Conservation (phyloP, 2,797 vertebrate species). For the Simalia tracyae region DNA sequence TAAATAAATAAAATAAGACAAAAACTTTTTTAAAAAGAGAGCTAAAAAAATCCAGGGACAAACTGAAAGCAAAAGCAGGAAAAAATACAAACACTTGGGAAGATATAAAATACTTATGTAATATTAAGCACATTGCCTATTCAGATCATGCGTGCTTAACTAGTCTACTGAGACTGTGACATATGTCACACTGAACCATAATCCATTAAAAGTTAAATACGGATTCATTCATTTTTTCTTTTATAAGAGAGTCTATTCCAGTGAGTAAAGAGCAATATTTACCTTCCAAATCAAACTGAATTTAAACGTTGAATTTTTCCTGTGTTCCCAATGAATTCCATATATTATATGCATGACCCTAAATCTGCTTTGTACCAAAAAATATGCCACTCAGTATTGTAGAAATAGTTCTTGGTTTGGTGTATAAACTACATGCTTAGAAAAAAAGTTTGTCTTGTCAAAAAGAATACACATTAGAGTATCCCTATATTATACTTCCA, state of each 20-base stretch:
- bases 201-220: constrained; percentile 15
- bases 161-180: not conserved
- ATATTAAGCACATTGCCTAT: not conserved
- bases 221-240: not conserved
- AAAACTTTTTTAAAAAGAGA: not conserved
- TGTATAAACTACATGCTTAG: not conserved
- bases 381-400: constrained; percentile 35
- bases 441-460: constrained; percentile 13
- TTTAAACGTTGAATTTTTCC: accelerated
- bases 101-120: not conserved
- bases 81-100: not conserved
- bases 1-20: not conserved
- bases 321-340: constrained; percentile 46
- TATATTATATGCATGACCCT: constrained; percentile 22
- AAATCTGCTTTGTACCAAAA: constrained; percentile 14
- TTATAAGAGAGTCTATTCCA: constrained; percentile 22
- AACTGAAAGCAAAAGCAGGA: not conserved
- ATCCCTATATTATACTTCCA: constrained; percentile 41
- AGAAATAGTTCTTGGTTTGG: constrained; percentile 20
- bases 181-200: constrained; percentile 3
- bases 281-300: constrained; percentile 18
- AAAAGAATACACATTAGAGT: not conserved
- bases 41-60: not conserved
- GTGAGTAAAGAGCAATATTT: not conserved
- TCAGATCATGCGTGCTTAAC: not conserved